Evolutionary conservation across 2,113 vertebrate species (phyloP), one percentile per base, ranked within the genome.

Genomic region (Morone saxatilis): DNA sequence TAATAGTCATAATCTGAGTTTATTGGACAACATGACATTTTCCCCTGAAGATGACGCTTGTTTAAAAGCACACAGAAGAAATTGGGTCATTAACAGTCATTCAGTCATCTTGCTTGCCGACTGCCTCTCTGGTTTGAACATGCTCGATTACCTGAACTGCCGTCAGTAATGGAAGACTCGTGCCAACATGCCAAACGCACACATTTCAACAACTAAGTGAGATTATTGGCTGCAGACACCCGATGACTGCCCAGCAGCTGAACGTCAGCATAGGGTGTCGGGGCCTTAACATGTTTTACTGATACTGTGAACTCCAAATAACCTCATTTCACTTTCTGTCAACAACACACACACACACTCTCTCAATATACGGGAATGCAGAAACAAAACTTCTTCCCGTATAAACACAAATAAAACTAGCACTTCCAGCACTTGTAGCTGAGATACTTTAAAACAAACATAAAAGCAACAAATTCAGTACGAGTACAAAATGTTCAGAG

Each of bases 401-500:
- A 19, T 4, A 22, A 19, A 53, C n/a, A 70, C 17, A n/a, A 63
- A 67, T 51, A 48, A 14, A 45, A 22, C 31, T 5, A 13, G 0
- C 12, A 40, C 6, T 41, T 47, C 4, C 11, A 59, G 20, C 25
- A 36, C 16, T 65, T 54, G 6, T 0, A 60, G 60, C 9, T 0
- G 9, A 72, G 20, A 4, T 22, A 45, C 22, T 54, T 71, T 25
- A 43, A 68, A 71, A 73, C 36, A 11, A 76, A 45, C 11, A 38
- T 5, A 25, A 66, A 71, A 75, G 41, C n/a, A 62, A 38, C 59
- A 53, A 54, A 80, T 14, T 10, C 68, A 36, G 72, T 20, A 38
- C 71, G 69, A 86, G 67, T 51, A 41, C 13, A 72, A 57, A 36
- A 56, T 20, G 53, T 43, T 51, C 71, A 19, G 4, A 71, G 38